These are phyloP conservation scores for Miniopterus natalensis DNA, from an alignment of 2,113 vertebrate species.

Conservation along the genomic window DNA sequence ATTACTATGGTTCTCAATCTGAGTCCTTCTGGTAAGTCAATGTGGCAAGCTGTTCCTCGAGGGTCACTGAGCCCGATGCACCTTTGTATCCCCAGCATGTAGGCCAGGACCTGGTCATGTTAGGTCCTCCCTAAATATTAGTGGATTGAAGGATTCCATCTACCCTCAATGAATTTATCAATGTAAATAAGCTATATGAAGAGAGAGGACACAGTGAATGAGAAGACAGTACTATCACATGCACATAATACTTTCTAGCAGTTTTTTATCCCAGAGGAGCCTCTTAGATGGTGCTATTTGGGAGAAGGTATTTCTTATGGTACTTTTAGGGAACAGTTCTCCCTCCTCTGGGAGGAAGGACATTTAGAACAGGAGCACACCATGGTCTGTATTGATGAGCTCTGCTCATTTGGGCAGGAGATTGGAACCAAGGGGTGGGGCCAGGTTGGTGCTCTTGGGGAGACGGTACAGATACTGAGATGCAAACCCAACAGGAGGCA, in stretches of 20 bases:
- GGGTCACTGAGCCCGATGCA: background rate
- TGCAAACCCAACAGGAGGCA: background rate
- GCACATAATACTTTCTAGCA: background rate
- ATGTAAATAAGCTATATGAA: background rate
- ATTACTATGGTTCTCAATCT: background rate
- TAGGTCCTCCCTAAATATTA: background rate
- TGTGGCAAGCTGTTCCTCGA: background rate
- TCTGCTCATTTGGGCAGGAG: background rate
- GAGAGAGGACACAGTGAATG: background rate
- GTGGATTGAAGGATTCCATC: background rate
- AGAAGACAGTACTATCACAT: background rate
- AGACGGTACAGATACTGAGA: background rate
- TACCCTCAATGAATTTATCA: background rate
- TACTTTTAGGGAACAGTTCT: background rate
- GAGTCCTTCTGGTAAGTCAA: background rate
- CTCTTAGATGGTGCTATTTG: background rate
- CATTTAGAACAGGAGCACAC: background rate
- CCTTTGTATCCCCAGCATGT: background rate
- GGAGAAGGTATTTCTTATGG: background rate
- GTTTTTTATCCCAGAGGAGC: background rate
- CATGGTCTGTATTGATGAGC: background rate
- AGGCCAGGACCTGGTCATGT: background rate
- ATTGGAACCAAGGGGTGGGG: fast-evolving
- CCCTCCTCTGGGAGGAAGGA: background rate
- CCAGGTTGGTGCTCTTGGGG: no score